Evolutionary conservation across 37 sponge, comb jelly and placozoan genomes (phyloP).

Genomic region (Cliona cf. orientalis): DNA sequence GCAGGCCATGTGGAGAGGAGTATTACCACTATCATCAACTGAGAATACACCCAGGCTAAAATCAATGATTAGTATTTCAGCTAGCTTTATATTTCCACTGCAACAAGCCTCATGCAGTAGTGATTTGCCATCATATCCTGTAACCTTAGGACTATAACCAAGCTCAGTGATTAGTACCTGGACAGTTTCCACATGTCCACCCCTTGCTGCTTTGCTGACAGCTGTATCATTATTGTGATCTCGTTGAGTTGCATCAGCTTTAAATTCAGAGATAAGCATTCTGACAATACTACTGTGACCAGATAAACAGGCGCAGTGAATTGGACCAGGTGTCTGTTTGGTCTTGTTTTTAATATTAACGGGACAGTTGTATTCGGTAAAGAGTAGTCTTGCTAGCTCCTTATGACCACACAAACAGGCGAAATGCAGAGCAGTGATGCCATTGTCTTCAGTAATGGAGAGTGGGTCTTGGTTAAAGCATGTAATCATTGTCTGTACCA

Average conservation of each 20-base stretch:
- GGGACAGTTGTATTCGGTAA: neutral
- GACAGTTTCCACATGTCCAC: neutral
- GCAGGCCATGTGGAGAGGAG: neutral
- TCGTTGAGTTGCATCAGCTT: neutral
- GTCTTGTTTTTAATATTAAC: neutral
- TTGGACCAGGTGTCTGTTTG: neutral
- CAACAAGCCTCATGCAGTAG: neutral
- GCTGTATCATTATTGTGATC: neutral
- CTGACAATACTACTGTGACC: neutral
- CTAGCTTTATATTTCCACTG: neutral
- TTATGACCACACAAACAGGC: neutral
- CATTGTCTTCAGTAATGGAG: too few species aligned
- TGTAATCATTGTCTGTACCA: too few species aligned
- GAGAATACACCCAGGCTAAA: neutral
- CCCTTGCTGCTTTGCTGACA: neutral
- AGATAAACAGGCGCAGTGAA: neutral
- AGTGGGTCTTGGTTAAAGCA: too few species aligned
- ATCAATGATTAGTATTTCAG: neutral
- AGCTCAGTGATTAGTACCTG: neutral
- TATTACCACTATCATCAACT: neutral
- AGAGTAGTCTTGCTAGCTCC: neutral
- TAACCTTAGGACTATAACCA: neutral
- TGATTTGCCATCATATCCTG: neutral
- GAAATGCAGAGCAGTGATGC: neutral
- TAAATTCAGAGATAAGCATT: neutral